A percentile compares a stretch with the other conserved stretches of the same genome.
phyloP scores from a whole-genome alignment of 2,888 invertebrate genomes.

The Conops quadrifasciatus region DNA sequence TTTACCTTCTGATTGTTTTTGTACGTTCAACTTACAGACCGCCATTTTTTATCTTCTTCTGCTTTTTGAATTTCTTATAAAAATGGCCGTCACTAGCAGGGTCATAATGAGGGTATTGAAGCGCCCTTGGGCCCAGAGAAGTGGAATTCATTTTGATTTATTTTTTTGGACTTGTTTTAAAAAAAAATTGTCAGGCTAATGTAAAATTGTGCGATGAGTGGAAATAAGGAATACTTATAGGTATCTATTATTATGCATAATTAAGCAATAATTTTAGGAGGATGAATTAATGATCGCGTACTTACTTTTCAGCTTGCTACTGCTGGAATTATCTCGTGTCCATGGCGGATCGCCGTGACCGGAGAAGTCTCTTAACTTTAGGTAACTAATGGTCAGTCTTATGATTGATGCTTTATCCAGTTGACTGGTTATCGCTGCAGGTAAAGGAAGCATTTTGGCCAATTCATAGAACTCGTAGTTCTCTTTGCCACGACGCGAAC shows the following conservation, averaged over 20 bases:
- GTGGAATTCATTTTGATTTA: too few species aligned
- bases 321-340: slow-evolving; percentile 82
- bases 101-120: too few species aligned
- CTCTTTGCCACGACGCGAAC: slow-evolving; percentile 91
- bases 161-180: too few species aligned
- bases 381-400: slow-evolving; percentile 94
- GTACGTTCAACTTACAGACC: slow-evolving; percentile 8
- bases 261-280: too few species aligned
- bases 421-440: slow-evolving; percentile 91
- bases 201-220: too few species aligned
- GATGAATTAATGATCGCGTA: too few species aligned
- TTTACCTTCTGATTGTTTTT: slow-evolving; percentile 10
- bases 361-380: slow-evolving; percentile 93
- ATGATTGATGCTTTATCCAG: slow-evolving; percentile 96
- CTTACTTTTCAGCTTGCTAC: slow-evolving; percentile 86
- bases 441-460: slow-evolving; percentile 91
- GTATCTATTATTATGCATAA: too few species aligned
- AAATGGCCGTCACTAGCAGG: slow-evolving; percentile 45
- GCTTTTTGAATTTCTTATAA: slow-evolving; percentile 12
- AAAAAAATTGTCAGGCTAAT: too few species aligned
- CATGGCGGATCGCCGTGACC: slow-evolving; percentile 96
- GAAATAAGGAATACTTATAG: too few species aligned
- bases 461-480: slow-evolving; percentile 97
- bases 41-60: slow-evolving; percentile 25
- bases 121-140: too few species aligned